These are phyloP conservation scores for Drosophila meridionalis DNA, from an alignment of 2,888 invertebrate genomes.

Conservation along the genomic window DNA sequence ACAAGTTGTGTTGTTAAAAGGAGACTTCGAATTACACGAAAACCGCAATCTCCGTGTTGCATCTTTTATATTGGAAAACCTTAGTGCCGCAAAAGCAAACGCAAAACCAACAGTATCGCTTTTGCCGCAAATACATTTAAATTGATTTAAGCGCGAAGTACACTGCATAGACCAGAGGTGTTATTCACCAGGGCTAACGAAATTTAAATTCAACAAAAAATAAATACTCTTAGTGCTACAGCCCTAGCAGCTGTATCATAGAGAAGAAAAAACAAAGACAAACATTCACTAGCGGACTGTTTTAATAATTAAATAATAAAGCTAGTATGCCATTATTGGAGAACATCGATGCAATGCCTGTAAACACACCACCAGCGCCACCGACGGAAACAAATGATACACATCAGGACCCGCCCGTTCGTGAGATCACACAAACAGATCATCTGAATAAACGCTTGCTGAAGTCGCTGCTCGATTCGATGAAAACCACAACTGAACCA, in stretches of 20 bases:
- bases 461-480: slow-evolving; percentile 76
- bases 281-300: not conserved
- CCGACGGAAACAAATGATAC: slow-evolving; percentile 32
- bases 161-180: slow-evolving; percentile 23
- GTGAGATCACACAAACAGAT: slow-evolving; percentile 83
- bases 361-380: slow-evolving; percentile 42
- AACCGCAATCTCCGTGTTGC: not conserved
- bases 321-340: slow-evolving; percentile 74
- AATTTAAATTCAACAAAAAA: not conserved
- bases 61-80: not conserved
- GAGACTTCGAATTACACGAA: not conserved
- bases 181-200: slow-evolving; percentile 9
- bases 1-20: slow-evolving; percentile 2
- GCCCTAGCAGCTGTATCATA: slow-evolving; percentile 37
- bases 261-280: not conserved
- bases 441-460: slow-evolving; percentile 79
- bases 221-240: not conserved
- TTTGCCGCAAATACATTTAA: slow-evolving; percentile 10
- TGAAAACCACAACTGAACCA: slow-evolving; percentile 62
- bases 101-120: not conserved
- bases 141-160: slow-evolving; percentile 57
- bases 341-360: slow-evolving; percentile 62
- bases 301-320: not conserved
- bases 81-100: not conserved
- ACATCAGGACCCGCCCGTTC: slow-evolving; percentile 45